A percentile compares a stretch with the other conserved stretches of the same genome.
Evolutionary conservation across 2,888 invertebrate genomes (phyloP).

Genomic region (Athripsodes cinereus): DNA sequence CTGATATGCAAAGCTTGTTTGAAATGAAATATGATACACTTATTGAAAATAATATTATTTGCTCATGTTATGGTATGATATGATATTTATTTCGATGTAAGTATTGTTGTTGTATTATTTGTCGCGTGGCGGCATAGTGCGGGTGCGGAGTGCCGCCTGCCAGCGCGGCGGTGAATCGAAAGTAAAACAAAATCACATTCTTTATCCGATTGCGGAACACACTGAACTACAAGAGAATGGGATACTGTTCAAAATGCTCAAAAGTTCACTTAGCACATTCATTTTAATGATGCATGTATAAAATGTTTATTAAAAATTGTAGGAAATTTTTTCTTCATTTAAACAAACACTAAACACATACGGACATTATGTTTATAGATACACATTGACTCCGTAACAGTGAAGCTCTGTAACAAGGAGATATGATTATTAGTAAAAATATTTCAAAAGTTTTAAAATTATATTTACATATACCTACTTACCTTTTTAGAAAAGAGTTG

Average conservation of each 20-base stretch:
- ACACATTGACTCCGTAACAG: not conserved
- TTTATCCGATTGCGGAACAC: not conserved
- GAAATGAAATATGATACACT: not conserved
- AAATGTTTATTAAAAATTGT: not conserved
- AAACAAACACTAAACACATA: not conserved
- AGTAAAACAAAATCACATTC: not conserved
- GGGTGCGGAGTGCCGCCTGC: not conserved
- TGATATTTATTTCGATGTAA: not conserved
- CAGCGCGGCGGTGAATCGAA: not conserved
- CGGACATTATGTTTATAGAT: not conserved
- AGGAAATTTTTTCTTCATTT: not conserved
- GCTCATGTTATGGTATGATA: not conserved
- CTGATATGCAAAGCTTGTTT: slow-evolving; percentile 11
- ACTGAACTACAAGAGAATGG: not conserved
- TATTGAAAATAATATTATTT: not conserved
- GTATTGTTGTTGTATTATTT: not conserved
- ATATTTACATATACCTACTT: not conserved
- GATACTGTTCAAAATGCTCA: not conserved
- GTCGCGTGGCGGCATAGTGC: not conserved
- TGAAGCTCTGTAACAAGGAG: not conserved
- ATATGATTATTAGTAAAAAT: not conserved
- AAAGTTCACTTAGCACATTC: not conserved
- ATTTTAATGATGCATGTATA: not conserved
- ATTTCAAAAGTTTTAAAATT: not conserved
- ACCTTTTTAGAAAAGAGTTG: not conserved